Percentiles rank a stretch among this genome's conserved stretches.
Conservation (phyloP, 2,113 vertebrate genomes). For the Thamnophis sirtalis region DNA sequence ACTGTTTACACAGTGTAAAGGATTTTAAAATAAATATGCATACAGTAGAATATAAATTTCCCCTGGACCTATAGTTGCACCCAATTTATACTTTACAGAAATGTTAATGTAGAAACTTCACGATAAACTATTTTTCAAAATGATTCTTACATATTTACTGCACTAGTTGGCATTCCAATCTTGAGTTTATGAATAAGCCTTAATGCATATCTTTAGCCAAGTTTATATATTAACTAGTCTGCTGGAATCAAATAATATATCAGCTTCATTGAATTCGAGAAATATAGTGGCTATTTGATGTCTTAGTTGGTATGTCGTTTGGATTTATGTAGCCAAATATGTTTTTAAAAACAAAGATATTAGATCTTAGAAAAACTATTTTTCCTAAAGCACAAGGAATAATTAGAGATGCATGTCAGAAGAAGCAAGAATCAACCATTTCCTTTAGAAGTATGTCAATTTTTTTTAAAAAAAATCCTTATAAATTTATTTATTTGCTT, state of each 20-base stretch:
- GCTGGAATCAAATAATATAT: neutral
- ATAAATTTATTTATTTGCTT: fast-evolving
- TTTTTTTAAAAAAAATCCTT: neutral
- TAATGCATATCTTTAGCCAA: neutral
- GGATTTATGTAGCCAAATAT: neutral
- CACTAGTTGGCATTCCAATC: neutral
- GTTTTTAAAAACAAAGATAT: neutral
- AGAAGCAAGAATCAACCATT: neutral
- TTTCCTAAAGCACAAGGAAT: neutral
- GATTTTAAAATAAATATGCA: neutral
- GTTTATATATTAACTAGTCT: neutral
- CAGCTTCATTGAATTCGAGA: neutral
- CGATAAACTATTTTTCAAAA: neutral
- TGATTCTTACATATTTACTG: neutral
- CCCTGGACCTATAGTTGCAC: neutral
- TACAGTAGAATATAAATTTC: neutral
- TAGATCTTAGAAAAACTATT: neutral
- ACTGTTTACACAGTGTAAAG: neutral
- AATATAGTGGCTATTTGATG: neutral
- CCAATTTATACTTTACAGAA: neutral
- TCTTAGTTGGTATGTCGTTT: neutral
- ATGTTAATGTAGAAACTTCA: neutral
- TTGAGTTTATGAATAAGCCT: neutral
- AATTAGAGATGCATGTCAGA: neutral
- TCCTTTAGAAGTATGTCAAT: neutral